Evolutionary conservation across 2,113 vertebrate species (phyloP).

Genomic region (Pampusana beccarii): DNA sequence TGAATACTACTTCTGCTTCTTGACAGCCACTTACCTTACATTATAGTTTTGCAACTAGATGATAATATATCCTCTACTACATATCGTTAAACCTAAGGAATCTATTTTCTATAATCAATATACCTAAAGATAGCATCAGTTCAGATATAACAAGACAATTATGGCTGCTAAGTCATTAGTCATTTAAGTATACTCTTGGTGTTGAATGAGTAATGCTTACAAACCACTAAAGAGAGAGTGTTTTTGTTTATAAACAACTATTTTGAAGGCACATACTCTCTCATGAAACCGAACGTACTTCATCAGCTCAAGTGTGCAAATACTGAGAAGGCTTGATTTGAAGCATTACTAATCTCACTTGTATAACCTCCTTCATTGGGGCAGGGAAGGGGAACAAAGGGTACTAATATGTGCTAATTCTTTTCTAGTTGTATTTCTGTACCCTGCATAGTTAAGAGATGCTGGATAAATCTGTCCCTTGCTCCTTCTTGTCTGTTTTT

Average conservation of each 20-base stretch:
- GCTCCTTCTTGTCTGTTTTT: conserved; percentile 64
- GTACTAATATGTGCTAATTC: conserved; percentile 50
- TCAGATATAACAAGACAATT: conserved; percentile 28
- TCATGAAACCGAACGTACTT: conserved; percentile 42
- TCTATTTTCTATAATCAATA: conserved; percentile 58
- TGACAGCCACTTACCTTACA: background rate
- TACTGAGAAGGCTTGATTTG: conserved; percentile 44
- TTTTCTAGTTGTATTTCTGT: conserved; percentile 61
- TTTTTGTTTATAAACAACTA: background rate
- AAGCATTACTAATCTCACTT: conserved; percentile 44
- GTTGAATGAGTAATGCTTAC: conserved; percentile 51
- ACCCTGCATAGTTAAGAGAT: conserved; percentile 46
- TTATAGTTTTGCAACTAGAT: conserved; percentile 40
- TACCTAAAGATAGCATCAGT: conserved; percentile 9
- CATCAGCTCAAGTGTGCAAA: conserved; percentile 38
- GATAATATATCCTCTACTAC: conserved; percentile 57
- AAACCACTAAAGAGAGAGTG: conserved; percentile 11
- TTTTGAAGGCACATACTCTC: background rate
- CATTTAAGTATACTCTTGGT: conserved; percentile 21
- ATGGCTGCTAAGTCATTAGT: conserved; percentile 38
- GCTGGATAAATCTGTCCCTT: conserved; percentile 45
- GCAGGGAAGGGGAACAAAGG: conserved; percentile 54
- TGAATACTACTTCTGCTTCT: conserved; percentile 34
- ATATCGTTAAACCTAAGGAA: conserved; percentile 32
- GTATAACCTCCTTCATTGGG: conserved; percentile 21